Evolutionary conservation across 2,888 invertebrate species (phyloP).

Genomic region (Stenurella melanura): DNA sequence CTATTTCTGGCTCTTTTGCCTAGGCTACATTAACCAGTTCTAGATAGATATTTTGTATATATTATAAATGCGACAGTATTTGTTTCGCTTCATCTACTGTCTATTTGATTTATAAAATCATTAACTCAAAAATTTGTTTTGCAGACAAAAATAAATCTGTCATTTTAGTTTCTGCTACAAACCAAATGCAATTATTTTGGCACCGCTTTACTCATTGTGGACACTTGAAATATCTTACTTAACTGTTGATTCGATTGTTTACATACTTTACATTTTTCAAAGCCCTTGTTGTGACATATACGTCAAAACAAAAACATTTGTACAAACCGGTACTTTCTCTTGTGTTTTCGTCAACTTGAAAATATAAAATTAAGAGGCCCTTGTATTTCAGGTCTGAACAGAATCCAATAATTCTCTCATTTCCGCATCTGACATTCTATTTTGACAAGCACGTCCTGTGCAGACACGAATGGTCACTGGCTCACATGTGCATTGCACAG

Average conservation of each 20-base stretch:
- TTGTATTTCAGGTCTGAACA: constrained; percentile 22
- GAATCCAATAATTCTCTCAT: constrained; percentile 56
- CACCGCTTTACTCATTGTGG: neutral
- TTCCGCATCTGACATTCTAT: constrained; percentile 54
- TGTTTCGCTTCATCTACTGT: too few species aligned
- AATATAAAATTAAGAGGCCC: constrained; percentile 20
- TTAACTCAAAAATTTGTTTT: neutral
- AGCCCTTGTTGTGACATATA: constrained; percentile 35
- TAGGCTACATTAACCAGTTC: too few species aligned
- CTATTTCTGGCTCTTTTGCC: too few species aligned
- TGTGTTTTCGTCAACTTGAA: constrained; percentile 9
- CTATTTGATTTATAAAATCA: too few species aligned
- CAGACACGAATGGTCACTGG: constrained; percentile 38
- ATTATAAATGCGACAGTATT: too few species aligned
- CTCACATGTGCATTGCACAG: constrained; percentile 29
- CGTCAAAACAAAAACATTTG: constrained; percentile 31
- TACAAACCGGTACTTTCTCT: constrained; percentile 10
- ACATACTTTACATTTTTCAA: constrained; percentile 14
- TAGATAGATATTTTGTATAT: too few species aligned
- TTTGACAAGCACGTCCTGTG: constrained; percentile 58
- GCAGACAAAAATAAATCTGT: constrained; percentile 2
- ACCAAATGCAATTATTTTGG: constrained; percentile 2
- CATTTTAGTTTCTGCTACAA: neutral
- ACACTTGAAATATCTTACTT: constrained; percentile 1
- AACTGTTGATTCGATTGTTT: constrained; percentile 23